Conservation (phyloP, 2,797 vertebrate genomes). For the Acipenser transmontanus region DNA sequence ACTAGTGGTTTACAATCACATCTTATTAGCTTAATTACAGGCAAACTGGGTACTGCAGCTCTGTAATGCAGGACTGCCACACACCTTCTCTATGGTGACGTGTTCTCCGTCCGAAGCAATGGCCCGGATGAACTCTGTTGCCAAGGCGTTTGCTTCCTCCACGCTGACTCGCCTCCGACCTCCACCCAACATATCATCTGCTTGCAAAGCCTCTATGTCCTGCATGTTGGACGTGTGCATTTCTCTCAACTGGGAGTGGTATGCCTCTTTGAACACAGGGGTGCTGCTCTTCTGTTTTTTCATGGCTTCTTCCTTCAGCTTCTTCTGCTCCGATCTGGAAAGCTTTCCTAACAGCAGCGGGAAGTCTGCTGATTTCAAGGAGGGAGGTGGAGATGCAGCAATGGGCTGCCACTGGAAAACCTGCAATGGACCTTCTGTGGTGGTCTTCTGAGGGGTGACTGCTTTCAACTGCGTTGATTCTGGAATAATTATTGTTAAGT, state of each 20-base stretch:
- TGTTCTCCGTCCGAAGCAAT: constrained; percentile 56
- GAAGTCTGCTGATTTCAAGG: constrained; percentile 32
- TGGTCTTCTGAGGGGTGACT: no score
- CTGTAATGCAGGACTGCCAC: neutral
- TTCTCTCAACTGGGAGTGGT: constrained; percentile 53
- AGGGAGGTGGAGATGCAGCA: neutral
- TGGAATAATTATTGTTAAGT: no score
- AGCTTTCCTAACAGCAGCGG: constrained; percentile 36
- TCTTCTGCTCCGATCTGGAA: constrained; percentile 35
- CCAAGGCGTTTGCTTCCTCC: constrained; percentile 43
- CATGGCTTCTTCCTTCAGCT: constrained; percentile 16
- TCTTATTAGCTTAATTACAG: no score
- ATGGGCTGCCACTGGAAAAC: neutral
- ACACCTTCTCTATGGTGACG: constrained; percentile 58
- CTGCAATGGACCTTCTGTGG: no score
- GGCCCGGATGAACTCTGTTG: constrained; percentile 48
- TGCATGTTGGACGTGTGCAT: constrained; percentile 48
- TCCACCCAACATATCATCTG: neutral
- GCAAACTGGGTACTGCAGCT: no score
- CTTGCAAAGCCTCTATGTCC: constrained; percentile 39
- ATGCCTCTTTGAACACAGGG: constrained; percentile 39
- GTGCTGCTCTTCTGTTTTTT: neutral
- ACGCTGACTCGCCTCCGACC: constrained; percentile 20
- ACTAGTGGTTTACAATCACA: no score
- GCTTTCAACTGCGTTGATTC: no score